Percentiles rank a stretch among this genome's conserved stretches.
Evolutionary conservation across 2,113 vertebrate species (phyloP).

Genomic region (Raja brachyura): DNA sequence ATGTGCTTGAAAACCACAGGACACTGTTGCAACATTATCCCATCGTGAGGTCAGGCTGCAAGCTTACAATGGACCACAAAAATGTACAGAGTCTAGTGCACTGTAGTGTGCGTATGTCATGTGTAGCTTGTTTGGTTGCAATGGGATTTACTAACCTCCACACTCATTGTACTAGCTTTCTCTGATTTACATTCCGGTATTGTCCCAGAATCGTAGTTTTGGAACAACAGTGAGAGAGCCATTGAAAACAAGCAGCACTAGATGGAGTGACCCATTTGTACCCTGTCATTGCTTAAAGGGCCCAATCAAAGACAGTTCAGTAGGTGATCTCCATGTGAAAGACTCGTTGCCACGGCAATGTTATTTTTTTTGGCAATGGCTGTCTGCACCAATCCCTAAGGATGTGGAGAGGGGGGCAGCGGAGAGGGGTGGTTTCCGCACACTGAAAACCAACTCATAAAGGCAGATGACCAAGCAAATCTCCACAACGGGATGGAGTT

Average conservation of each 20-base stretch:
- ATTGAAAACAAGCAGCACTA: background rate
- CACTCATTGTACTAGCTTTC: background rate
- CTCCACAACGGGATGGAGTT: background rate
- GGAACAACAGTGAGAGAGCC: background rate
- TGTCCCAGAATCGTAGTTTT: background rate
- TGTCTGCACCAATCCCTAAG: background rate
- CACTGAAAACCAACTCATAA: background rate
- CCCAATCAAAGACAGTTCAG: slow-evolving; percentile 21
- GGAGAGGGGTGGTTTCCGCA: background rate
- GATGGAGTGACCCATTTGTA: slow-evolving; percentile 5
- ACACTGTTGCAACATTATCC: background rate
- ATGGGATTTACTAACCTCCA: background rate
- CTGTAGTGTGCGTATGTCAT: background rate
- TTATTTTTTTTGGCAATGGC: background rate
- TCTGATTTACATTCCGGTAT: slow-evolving; percentile 33
- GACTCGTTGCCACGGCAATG: background rate
- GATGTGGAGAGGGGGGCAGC: background rate
- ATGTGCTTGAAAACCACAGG: background rate
- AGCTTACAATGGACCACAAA: background rate
- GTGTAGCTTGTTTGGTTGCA: background rate
- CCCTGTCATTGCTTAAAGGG: background rate
- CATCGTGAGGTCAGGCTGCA: background rate
- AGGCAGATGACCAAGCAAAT: background rate
- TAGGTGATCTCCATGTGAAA: slow-evolving; percentile 31
- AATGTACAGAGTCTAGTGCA: background rate